A percentile compares a stretch with the other conserved stretches of the same genome.
phyloP scores from a whole-genome alignment of 2,888 invertebrate species.

The Tachystola acroxantha region DNA sequence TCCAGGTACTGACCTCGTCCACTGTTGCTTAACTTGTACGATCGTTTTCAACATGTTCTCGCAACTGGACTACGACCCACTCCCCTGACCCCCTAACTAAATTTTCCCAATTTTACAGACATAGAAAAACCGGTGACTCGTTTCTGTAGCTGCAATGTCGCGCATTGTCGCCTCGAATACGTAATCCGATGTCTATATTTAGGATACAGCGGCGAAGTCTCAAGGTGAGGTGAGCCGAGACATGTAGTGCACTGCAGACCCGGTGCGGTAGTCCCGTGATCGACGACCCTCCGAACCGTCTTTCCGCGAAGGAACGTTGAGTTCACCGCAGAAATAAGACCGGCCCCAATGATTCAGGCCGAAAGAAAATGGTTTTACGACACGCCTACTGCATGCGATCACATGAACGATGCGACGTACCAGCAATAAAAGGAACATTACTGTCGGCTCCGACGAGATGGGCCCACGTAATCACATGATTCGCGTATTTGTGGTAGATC shows the following conservation, averaged over 20 bases:
- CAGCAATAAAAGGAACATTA: conserved; percentile 52
- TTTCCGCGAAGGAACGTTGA: conserved; percentile 47
- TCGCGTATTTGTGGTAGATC: conserved; percentile 43
- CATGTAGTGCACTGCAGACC: conserved; percentile 19
- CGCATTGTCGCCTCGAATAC: conserved; percentile 26
- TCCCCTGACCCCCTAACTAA: conserved; percentile 40
- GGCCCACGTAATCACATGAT: conserved; percentile 51
- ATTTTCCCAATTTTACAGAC: conserved; percentile 38
- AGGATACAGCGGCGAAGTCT: conserved; percentile 31
- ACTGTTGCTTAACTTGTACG: too few relatives aligned
- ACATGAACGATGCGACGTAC: conserved; percentile 37
- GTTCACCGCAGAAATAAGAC: conserved; percentile 50
- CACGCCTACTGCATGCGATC: conserved; percentile 50
- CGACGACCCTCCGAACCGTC: conserved; percentile 25
- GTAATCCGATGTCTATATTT: conserved; percentile 37
- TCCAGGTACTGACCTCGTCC: too few relatives aligned
- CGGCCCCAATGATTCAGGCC: conserved; percentile 27
- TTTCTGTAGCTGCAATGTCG: conserved; percentile 12
- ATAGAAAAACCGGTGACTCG: conserved; percentile 13
- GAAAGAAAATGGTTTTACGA: conserved; percentile 53
- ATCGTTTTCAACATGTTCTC: too few relatives aligned
- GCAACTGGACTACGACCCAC: conserved; percentile 11
- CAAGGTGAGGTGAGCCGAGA: conserved; percentile 35
- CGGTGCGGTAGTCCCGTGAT: conserved; percentile 11
- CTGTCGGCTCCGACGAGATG: conserved; percentile 36